A percentile compares a stretch with the other conserved stretches of the same genome.
These are phyloP conservation scores for Trypoxylus dichotomus DNA, from an alignment of 1,140 invertebrate species.

Conservation along the genomic window DNA sequence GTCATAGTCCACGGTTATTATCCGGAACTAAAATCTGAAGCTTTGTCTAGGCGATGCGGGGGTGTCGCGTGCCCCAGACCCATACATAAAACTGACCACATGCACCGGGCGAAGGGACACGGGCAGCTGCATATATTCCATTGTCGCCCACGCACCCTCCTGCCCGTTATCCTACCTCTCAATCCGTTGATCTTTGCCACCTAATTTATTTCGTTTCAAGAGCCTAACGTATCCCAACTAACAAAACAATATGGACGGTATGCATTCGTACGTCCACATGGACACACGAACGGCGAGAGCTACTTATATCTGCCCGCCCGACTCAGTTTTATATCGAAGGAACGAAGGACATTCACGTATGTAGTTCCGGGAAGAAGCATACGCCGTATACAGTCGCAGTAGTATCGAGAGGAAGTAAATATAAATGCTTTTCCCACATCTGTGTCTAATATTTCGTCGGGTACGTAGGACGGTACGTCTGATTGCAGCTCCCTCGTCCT, in stretches of 20 bases:
- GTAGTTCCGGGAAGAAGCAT: neutral
- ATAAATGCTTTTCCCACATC: conserved; percentile 11
- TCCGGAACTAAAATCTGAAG: conserved; percentile 49
- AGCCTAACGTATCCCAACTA: conserved; percentile 29
- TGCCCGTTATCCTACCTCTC: conserved; percentile 10
- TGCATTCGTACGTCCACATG: neutral
- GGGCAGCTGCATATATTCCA: conserved; percentile 45
- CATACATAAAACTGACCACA: conserved; percentile 43
- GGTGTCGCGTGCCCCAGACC: conserved; percentile 42
- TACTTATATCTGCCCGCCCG: neutral
- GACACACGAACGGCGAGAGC: neutral
- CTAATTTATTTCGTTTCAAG: conserved; percentile 48
- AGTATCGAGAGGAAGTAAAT: neutral
- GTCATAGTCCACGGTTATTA: conserved; percentile 45
- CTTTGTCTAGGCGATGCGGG: conserved; percentile 43
- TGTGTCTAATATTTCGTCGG: conserved; percentile 3
- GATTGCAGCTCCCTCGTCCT: neutral
- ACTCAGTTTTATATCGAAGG: no score
- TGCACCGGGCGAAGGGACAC: conserved; percentile 35
- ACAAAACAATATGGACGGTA: no score
- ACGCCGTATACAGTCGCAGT: neutral
- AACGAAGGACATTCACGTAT: neutral
- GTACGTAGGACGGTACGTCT: neutral
- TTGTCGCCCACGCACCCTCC: conserved; percentile 47
- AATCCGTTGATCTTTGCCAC: conserved; percentile 39